phyloP scores from a whole-genome alignment of 2,797 vertebrate species.

The Xenentodon cancila region DNA sequence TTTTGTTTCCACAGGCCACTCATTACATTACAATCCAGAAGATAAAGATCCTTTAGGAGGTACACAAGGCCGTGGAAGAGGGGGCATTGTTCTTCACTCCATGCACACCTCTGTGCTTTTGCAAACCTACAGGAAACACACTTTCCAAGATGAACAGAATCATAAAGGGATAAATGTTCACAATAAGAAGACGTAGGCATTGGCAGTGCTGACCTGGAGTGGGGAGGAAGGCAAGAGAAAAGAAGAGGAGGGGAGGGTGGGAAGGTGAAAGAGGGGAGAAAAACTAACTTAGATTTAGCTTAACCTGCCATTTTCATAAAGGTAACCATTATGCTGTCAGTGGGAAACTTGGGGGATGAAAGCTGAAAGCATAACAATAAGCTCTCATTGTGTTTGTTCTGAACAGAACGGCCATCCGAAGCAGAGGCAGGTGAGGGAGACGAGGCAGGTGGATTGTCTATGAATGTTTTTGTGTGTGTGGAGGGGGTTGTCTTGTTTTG shows the following conservation, averaged over 20 bases:
- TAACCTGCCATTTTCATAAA: conserved; percentile 83
- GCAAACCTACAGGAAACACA: conserved; percentile 72
- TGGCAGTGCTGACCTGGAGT: conserved; percentile 81
- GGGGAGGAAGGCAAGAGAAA: conserved; percentile 55
- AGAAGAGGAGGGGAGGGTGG: conserved; percentile 45
- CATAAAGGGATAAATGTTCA: conserved; percentile 68
- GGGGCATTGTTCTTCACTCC: conserved; percentile 76
- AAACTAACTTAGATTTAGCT: conserved; percentile 69
- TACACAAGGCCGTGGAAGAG: conserved; percentile 52
- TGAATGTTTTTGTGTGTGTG: conserved; percentile 23
- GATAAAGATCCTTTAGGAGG: conserved; percentile 76
- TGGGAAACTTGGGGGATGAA: conserved; percentile 84
- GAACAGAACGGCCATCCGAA: conserved; percentile 63
- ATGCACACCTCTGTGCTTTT: conserved; percentile 69
- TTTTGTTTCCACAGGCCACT: conserved; percentile 82
- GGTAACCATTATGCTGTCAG: conserved; percentile 18
- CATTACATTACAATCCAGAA: conserved; percentile 82
- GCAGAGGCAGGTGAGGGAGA: conserved; percentile 41
- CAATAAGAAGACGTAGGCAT: conserved; percentile 64
- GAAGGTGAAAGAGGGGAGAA: conserved; percentile 29
- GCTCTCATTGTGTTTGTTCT: conserved; percentile 88
- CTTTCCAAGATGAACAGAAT: conserved; percentile 60
- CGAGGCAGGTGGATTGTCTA: conserved; percentile 54
- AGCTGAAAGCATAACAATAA: too few relatives aligned
- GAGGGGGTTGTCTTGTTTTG: conserved; percentile 37